Conservation (phyloP, 2,797 vertebrate genomes). For the Coregonus ussuriensis region DNA sequence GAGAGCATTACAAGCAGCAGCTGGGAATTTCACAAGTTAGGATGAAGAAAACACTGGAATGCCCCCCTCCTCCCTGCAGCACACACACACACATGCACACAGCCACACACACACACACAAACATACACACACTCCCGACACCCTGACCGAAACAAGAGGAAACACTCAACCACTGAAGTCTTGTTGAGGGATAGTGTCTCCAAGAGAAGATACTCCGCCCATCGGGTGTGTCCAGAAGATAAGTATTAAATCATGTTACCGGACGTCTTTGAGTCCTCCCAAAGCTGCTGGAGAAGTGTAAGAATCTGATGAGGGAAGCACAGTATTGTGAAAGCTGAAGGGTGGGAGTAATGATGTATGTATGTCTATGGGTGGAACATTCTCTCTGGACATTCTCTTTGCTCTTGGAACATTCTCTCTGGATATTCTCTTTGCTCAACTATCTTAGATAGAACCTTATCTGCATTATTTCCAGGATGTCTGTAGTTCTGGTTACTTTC, state of each 20-base stretch:
- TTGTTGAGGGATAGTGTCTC: constrained; percentile 33
- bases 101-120: no score
- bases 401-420: no score
- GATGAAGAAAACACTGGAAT: constrained; percentile 43
- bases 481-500: constrained; percentile 22
- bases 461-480: constrained; percentile 30
- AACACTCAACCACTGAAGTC: constrained; percentile 51
- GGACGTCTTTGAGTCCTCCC: constrained; percentile 29
- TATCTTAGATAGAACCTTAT: constrained; percentile 18
- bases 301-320: not conserved
- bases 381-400: not conserved
- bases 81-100: no score
- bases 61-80: constrained; percentile 25
- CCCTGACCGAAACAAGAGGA: constrained; percentile 53
- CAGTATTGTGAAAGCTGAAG: not conserved
- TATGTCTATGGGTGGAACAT: not conserved
- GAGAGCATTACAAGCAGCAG: constrained; percentile 50
- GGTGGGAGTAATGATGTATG: constrained; percentile 6
- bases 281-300: constrained; percentile 15
- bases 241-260: constrained; percentile 29
- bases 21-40: constrained; percentile 38
- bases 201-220: constrained; percentile 27
- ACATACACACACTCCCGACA: constrained; percentile 26
- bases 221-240: constrained; percentile 29
- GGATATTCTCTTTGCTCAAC: constrained; percentile 32